Percentiles rank a stretch among this genome's conserved stretches.
phyloP scores from a whole-genome alignment of 2,113 vertebrate genomes.

The Macrotis lagotis region DNA sequence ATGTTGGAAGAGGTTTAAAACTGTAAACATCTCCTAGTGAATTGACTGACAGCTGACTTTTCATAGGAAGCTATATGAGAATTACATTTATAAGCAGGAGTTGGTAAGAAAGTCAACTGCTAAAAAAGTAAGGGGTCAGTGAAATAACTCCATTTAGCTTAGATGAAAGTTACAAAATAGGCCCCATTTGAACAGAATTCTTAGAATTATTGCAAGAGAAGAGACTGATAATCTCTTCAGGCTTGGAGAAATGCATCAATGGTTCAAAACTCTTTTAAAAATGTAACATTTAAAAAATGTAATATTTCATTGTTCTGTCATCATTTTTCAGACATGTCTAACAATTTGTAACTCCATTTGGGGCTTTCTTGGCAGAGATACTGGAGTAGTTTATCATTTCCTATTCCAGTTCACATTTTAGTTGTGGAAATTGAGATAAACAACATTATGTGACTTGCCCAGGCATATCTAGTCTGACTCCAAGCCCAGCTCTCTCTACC shows the following conservation, averaged over 20 bases:
- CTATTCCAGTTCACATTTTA: background rate
- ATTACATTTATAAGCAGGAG: background rate
- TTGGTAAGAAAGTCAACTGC: background rate
- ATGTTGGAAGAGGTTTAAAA: background rate
- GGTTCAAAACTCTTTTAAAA: background rate
- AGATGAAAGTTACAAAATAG: background rate
- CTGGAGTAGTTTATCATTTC: background rate
- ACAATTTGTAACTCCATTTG: background rate
- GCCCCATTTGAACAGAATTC: background rate
- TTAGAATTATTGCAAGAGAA: background rate
- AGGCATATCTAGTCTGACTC: background rate
- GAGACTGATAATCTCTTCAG: background rate
- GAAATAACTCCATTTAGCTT: background rate
- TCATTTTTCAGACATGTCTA: background rate
- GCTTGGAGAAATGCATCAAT: background rate
- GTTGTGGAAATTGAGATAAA: background rate
- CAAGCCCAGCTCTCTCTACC: background rate
- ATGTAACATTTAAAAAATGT: too few relatives aligned
- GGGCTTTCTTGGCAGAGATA: background rate
- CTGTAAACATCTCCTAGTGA: conserved; percentile 24
- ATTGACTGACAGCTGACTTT: conserved; percentile 26
- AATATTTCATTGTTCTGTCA: background rate
- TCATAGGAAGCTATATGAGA: background rate
- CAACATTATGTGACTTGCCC: background rate
- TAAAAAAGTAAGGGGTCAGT: background rate